Percentiles rank a stretch among this genome's conserved stretches.
Evolutionary conservation across 2,888 invertebrate species (phyloP).

Genomic region (Cataglyphis altisquamis): DNA sequence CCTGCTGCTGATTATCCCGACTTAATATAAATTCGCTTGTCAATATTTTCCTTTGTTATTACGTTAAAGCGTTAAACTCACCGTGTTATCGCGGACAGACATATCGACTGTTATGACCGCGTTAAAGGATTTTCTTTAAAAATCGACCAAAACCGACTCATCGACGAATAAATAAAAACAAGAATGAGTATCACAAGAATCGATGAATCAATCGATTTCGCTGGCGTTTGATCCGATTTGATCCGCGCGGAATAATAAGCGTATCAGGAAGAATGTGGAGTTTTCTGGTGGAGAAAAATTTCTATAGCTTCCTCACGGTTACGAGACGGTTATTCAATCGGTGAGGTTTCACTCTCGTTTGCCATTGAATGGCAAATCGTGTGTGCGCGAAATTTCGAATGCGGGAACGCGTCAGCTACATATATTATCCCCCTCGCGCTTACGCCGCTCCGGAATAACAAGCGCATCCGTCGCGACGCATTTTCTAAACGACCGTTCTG

Average conservation of each 20-base stretch:
- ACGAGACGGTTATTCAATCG: constrained; percentile 74
- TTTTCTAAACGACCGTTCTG: constrained; percentile 32
- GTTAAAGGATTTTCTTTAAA: neutral
- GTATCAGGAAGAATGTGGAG: constrained; percentile 29
- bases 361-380: constrained; percentile 42
- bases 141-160: neutral
- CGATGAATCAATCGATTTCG: constrained; percentile 19
- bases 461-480: constrained; percentile 53
- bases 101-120: neutral
- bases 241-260: constrained; percentile 31
- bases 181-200: too few relatives aligned
- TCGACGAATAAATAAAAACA: too few relatives aligned
- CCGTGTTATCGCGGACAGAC: neutral
- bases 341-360: constrained; percentile 71
- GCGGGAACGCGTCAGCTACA: constrained; percentile 59
- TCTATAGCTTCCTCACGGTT: constrained; percentile 65
- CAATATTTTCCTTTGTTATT: neutral
- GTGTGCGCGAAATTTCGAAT: constrained; percentile 68
- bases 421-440: neutral
- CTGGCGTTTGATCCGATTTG: neutral
- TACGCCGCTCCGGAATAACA: constrained; percentile 66
- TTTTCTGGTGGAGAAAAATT: constrained; percentile 46
- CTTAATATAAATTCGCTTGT: neutral
- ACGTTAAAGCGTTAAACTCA: neutral
- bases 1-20: too few relatives aligned